Conservation (phyloP, 2,113 vertebrate genomes). For the Gallinago jamesoni region DNA sequence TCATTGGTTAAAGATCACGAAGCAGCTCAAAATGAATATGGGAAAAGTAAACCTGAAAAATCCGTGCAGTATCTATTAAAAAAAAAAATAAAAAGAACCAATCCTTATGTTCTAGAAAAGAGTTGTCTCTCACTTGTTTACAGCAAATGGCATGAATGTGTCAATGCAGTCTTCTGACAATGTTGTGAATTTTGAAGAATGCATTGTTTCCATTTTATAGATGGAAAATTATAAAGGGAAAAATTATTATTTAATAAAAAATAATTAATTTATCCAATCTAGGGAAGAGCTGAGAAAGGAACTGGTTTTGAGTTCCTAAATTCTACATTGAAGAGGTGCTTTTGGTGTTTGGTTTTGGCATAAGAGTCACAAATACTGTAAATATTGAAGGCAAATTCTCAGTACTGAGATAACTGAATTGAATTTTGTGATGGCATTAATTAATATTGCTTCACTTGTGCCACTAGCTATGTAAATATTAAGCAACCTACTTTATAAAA, state of each 20-base stretch:
- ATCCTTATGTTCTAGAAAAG: neutral
- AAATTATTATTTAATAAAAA: neutral
- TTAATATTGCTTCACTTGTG: neutral
- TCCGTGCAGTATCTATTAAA: neutral
- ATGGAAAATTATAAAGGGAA: neutral
- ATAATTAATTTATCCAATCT: neutral
- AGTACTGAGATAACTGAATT: neutral
- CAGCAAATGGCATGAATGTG: neutral
- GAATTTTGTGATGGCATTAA: neutral
- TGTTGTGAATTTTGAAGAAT: neutral
- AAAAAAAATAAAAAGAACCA: neutral
- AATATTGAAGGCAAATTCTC: neutral
- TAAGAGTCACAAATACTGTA: neutral
- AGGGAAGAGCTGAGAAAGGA: neutral
- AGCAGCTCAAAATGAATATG: neutral
- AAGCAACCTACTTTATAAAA: neutral
- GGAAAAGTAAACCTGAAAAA: neutral
- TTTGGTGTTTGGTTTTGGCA: neutral
- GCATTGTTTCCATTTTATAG: neutral
- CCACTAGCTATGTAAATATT: neutral
- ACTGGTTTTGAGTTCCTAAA: neutral
- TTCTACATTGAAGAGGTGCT: neutral
- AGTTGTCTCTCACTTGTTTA: neutral
- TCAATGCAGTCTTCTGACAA: neutral
- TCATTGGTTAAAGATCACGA: neutral